Evolutionary conservation across 2,888 invertebrate genomes (phyloP).

Genomic region (Chelonus formosanus): DNA sequence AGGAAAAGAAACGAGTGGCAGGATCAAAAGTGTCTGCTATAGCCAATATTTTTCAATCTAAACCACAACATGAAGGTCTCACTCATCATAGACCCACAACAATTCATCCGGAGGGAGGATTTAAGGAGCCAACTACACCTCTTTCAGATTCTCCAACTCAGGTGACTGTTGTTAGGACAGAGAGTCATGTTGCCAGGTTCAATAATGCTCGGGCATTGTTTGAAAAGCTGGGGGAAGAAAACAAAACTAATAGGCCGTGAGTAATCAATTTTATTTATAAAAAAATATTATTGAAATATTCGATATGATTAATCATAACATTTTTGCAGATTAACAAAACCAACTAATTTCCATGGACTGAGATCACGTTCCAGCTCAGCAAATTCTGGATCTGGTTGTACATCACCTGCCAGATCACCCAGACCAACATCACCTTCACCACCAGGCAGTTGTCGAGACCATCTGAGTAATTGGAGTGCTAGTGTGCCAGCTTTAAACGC

Average conservation of each 20-base stretch:
- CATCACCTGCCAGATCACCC: constrained; percentile 69
- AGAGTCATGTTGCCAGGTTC: constrained; percentile 89
- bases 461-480: constrained; percentile 69
- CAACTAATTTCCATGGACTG: constrained; percentile 67
- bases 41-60: constrained; percentile 86
- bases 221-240: constrained; percentile 85
- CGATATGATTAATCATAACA: constrained; percentile 8
- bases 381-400: constrained; percentile 71
- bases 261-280: constrained; percentile 34
- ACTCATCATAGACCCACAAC: constrained; percentile 53
- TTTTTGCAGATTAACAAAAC: constrained; percentile 51
- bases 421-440: constrained; percentile 63
- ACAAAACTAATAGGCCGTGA: constrained; percentile 67
- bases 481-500: constrained; percentile 67
- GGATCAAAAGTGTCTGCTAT: constrained; percentile 91
- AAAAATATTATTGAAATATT: background rate
- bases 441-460: constrained; percentile 62
- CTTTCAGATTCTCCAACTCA: constrained; percentile 65
- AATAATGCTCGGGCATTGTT: constrained; percentile 92
- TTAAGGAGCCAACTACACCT: constrained; percentile 66
- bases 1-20: constrained; percentile 72
- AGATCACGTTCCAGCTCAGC: constrained; percentile 75
- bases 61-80: constrained; percentile 58
- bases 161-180: constrained; percentile 83
- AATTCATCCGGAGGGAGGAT: constrained; percentile 51